Evolutionary conservation across 2,888 invertebrate species (phyloP).

Genomic region (Andricus quercusramuli): DNA sequence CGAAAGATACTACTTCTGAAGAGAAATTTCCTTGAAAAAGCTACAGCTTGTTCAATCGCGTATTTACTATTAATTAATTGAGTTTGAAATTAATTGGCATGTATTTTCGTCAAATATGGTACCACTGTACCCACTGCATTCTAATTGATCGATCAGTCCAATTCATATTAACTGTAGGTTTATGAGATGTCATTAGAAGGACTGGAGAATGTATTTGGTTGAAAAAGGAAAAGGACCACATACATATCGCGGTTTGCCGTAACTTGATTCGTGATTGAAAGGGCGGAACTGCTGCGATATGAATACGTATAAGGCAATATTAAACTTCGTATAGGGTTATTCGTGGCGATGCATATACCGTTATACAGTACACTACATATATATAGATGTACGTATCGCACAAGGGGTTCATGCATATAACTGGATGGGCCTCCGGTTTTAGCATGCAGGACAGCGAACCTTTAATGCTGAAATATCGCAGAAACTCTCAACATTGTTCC

Average conservation of each 20-base stretch:
- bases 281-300: constrained; percentile 42
- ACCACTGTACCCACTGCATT: not conserved
- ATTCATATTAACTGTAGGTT: not conserved
- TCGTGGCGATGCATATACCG: constrained; percentile 14
- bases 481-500: constrained; percentile 48
- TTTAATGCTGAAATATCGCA: constrained; percentile 66
- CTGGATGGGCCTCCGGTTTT: constrained; percentile 58
- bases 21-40: too few relatives aligned
- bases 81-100: not conserved
- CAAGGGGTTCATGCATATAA: constrained; percentile 49
- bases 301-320: constrained; percentile 61
- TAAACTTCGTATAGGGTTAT: constrained; percentile 52
- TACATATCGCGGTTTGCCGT: constrained; percentile 11
- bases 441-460: constrained; percentile 62
- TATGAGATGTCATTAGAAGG: not conserved
- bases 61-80: too few relatives aligned
- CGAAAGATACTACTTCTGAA: too few relatives aligned
- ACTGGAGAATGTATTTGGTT: not conserved
- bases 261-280: constrained; percentile 30
- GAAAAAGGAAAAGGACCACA: constrained; percentile 2
- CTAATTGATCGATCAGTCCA: not conserved
- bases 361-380: not conserved
- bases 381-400: not conserved
- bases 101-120: not conserved
- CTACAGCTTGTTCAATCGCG: too few relatives aligned